Percentiles rank a stretch among this genome's conserved stretches.
These are phyloP conservation scores for Condylostylus longicornis DNA, from an alignment of 1,140 invertebrate genomes.

Conservation along the genomic window DNA sequence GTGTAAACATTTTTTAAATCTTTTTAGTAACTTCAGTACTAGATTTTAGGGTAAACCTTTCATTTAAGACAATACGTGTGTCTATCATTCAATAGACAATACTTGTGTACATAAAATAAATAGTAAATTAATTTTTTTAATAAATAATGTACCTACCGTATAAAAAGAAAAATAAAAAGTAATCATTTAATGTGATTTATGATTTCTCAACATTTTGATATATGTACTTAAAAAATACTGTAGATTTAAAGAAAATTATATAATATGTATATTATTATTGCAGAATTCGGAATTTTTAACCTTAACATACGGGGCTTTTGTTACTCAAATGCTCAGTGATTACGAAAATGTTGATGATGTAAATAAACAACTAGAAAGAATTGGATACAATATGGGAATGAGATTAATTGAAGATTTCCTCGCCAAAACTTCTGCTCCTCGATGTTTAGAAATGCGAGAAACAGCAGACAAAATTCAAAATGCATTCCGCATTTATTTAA, in stretches of 20 bases:
- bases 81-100: no score
- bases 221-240: no score
- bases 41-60: no score
- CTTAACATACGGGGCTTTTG: conserved; percentile 92
- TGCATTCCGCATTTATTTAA: conserved; percentile 72
- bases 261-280: no score
- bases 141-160: no score
- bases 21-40: background rate
- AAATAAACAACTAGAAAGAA: conserved; percentile 81
- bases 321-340: conserved; percentile 93
- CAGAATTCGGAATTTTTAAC: conserved; percentile 95
- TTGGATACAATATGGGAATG: conserved; percentile 97
- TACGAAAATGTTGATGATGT: conserved; percentile 95
- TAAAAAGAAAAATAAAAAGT: no score
- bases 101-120: no score
- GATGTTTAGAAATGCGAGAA: conserved; percentile 91
- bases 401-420: conserved; percentile 95
- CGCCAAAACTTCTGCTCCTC: conserved; percentile 72
- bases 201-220: no score
- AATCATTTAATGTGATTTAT: no score
- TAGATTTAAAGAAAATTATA: no score
- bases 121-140: no score
- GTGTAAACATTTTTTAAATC: background rate
- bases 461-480: conserved; percentile 92
- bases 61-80: no score